Conservation (phyloP, 2,113 vertebrate genomes). For the Anoura caudifer region DNA sequence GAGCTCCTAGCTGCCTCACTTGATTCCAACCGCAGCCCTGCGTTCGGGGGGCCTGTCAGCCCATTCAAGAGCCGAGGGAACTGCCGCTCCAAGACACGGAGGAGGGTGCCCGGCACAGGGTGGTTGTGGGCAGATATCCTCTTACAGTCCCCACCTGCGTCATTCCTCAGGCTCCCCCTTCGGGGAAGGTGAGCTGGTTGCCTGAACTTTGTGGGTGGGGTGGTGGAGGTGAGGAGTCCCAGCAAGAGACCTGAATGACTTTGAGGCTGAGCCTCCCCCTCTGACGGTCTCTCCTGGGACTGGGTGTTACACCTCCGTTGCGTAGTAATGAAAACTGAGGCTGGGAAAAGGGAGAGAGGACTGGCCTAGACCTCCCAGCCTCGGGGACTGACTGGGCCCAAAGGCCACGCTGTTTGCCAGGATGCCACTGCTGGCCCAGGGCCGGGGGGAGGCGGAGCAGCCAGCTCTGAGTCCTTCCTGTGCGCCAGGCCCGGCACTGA, state of each 20-base stretch:
- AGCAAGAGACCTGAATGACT: neutral
- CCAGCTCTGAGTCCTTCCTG: neutral
- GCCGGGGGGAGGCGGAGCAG: accelerated
- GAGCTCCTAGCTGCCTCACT: neutral
- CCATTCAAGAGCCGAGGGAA: neutral
- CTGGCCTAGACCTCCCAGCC: neutral
- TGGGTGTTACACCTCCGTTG: no score
- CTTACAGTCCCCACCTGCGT: neutral
- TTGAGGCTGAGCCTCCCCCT: neutral
- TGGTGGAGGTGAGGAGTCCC: neutral
- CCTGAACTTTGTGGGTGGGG: neutral
- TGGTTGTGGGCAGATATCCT: accelerated
- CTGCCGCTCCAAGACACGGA: accelerated
- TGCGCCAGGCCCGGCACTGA: neutral
- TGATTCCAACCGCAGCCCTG: accelerated
- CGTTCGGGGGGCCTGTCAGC: neutral
- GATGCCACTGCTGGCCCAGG: neutral
- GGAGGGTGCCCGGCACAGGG: neutral
- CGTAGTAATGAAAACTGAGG: neutral
- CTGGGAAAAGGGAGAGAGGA: neutral
- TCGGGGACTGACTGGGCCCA: neutral
- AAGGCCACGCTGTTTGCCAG: neutral
- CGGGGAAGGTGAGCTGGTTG: neutral
- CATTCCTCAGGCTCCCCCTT: neutral
- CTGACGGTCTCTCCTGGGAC: neutral